A percentile compares a stretch with the other conserved stretches of the same genome.
Evolutionary conservation across 2,113 vertebrate genomes (phyloP).

Genomic region (Podocnemis expansa): DNA sequence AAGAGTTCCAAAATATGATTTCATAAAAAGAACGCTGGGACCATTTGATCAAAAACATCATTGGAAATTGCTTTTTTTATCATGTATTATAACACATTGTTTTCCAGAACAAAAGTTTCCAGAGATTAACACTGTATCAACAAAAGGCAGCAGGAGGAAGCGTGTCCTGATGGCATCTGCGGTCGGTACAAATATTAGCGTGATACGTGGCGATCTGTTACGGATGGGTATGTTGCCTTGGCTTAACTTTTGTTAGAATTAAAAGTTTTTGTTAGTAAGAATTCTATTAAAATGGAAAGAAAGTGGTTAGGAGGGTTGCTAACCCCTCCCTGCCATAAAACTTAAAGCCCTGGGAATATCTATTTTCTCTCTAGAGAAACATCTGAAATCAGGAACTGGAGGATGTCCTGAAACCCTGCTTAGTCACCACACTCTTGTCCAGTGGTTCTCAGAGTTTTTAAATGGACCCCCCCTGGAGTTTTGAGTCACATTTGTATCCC

Average conservation of each 20-base stretch:
- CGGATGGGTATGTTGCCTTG: conserved; percentile 78
- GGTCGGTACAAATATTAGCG: conserved; percentile 70
- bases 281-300: background rate
- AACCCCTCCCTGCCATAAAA: background rate
- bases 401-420: background rate
- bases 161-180: conserved; percentile 81
- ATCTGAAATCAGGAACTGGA: background rate
- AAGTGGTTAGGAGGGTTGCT: accelerated
- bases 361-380: background rate
- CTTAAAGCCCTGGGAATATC: background rate
- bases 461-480: too few species aligned
- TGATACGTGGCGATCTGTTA: conserved; percentile 78
- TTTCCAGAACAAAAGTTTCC: conserved; percentile 45
- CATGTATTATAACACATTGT: background rate
- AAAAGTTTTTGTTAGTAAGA: background rate
- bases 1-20: background rate
- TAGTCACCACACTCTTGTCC: background rate
- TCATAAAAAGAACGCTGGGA: background rate
- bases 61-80: background rate
- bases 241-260: background rate
- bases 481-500: too few species aligned
- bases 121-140: conserved; percentile 3
- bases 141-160: conserved; percentile 75
- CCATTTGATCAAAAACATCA: background rate
- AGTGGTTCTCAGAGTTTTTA: too few species aligned